A percentile compares a stretch with the other conserved stretches of the same genome.
phyloP scores from a whole-genome alignment of 35 echinoderm and acorn worm genomes.

The Heliocidaris erythrogramma region DNA sequence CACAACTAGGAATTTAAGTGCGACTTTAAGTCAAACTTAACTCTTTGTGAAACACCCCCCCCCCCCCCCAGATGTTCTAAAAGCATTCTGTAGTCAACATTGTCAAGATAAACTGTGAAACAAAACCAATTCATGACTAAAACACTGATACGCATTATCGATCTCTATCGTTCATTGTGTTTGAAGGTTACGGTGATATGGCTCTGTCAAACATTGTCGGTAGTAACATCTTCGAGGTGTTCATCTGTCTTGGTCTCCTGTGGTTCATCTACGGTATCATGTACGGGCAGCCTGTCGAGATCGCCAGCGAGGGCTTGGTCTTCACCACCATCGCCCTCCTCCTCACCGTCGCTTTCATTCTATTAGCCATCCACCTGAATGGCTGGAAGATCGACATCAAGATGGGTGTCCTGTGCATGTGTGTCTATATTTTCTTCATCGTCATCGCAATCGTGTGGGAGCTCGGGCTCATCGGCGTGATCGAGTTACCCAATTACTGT shows the following conservation, averaged over 20 bases:
- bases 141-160: too few relatives aligned
- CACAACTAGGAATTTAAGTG: too few relatives aligned
- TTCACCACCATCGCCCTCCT: conserved; percentile 73
- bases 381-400: conserved; percentile 72
- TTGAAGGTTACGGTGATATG: conserved; percentile 82
- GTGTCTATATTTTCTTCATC: conserved; percentile 55
- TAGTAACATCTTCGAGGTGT: conserved; percentile 95
- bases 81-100: too few relatives aligned
- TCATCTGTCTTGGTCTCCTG: conserved; percentile 81
- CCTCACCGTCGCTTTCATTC: conserved; percentile 72
- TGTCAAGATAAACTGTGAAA: too few relatives aligned
- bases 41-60: too few relatives aligned
- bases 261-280: conserved; percentile 77
- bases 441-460: conserved; percentile 52
- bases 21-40: too few relatives aligned
- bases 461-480: conserved; percentile 44
- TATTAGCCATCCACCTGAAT: conserved; percentile 75
- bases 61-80: too few relatives aligned
- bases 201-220: conserved; percentile 94
- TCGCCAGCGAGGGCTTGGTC: conserved; percentile 67
- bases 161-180: neutral
- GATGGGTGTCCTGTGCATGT: conserved; percentile 62
- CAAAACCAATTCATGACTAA: too few relatives aligned
- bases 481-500: conserved; percentile 48
- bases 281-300: conserved; percentile 37